phyloP scores from a whole-genome alignment of 2,797 vertebrate species.

The Notolepis coatsorum region DNA sequence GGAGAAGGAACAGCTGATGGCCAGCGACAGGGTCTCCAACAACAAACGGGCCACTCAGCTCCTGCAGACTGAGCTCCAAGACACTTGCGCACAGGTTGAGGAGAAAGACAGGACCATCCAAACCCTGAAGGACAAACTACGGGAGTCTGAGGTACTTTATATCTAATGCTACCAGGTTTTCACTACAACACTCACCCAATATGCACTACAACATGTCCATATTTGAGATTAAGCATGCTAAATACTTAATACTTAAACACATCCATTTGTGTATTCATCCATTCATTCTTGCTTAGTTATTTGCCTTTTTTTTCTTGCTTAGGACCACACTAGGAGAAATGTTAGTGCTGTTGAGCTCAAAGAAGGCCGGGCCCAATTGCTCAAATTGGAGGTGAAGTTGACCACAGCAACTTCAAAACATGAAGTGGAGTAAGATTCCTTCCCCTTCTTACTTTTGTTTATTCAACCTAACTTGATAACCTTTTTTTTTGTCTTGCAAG shows the following conservation, averaged over 20 bases:
- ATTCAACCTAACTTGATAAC: background rate
- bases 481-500: background rate
- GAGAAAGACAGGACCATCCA: constrained; percentile 71
- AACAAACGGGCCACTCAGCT: constrained; percentile 76
- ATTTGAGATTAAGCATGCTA: too few relatives aligned
- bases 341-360: constrained; percentile 82
- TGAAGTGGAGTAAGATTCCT: constrained; percentile 81
- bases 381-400: constrained; percentile 84
- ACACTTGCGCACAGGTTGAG: constrained; percentile 49
- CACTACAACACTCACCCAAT: too few relatives aligned
- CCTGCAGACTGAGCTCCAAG: constrained; percentile 82
- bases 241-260: too few relatives aligned
- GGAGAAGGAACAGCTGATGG: constrained; percentile 67
- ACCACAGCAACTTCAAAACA: constrained; percentile 76
- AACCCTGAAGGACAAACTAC: constrained; percentile 52
- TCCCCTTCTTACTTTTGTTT: background rate
- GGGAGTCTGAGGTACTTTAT: constrained; percentile 71
- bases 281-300: too few relatives aligned
- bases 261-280: too few relatives aligned
- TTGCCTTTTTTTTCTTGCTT: background rate
- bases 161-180: too few relatives aligned
- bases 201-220: too few relatives aligned
- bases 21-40: constrained; percentile 48
- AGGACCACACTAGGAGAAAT: constrained; percentile 71
- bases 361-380: constrained; percentile 79